phyloP scores from a whole-genome alignment of 1,140 invertebrate species.

The Dinoponera quadriceps region DNA sequence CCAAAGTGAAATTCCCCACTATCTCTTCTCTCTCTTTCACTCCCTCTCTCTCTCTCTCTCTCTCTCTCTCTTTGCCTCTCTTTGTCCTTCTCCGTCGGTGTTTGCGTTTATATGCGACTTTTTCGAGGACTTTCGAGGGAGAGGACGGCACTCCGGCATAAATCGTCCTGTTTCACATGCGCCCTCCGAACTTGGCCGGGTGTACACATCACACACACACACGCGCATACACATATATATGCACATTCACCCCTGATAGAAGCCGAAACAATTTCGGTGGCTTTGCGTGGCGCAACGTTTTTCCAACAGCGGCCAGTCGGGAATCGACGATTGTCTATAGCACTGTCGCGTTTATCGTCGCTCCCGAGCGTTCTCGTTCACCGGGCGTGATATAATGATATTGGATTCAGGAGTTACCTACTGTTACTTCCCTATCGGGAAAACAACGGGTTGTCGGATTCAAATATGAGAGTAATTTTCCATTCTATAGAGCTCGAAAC shows the following conservation, averaged over 20 bases:
- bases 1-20: neutral
- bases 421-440: neutral
- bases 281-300: slow-evolving; percentile 47
- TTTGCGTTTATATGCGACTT: slow-evolving; percentile 29
- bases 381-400: slow-evolving; percentile 10
- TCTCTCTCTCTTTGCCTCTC: slow-evolving; percentile 26
- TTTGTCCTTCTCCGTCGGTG: neutral
- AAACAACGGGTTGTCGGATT: neutral
- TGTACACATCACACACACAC: neutral
- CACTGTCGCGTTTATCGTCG: slow-evolving; percentile 36
- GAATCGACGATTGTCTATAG: slow-evolving; percentile 38
- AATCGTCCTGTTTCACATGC: slow-evolving; percentile 62
- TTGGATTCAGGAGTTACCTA: neutral
- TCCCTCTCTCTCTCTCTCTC: slow-evolving; percentile 34
- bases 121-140: slow-evolving; percentile 44
- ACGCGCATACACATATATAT: too few relatives aligned
- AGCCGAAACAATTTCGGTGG: slow-evolving; percentile 52
- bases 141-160: slow-evolving; percentile 24
- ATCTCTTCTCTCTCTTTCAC: neutral
- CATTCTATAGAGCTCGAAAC: neutral
- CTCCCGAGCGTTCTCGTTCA: slow-evolving; percentile 8
- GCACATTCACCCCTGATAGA: slow-evolving; percentile 48
- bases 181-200: slow-evolving; percentile 25
- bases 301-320: slow-evolving; percentile 2
- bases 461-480: neutral